Percentiles rank a stretch among this genome's conserved stretches.
Evolutionary conservation across 2,797 vertebrate species (phyloP).

Genomic region (Mus spretus): DNA sequence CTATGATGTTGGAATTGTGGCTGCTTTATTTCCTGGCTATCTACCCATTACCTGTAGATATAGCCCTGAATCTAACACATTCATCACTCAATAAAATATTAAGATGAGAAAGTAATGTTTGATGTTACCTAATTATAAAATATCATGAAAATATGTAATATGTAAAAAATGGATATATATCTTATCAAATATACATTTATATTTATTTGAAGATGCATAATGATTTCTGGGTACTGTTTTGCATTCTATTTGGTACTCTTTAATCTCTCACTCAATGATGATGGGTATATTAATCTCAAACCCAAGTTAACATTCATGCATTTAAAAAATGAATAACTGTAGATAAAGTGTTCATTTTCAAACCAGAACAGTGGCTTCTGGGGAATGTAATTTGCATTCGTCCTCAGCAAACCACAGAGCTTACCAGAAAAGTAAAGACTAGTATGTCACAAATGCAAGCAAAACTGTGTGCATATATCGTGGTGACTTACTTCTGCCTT

Average conservation of each 20-base stretch:
- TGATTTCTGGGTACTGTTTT: not conserved
- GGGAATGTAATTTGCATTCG: not conserved
- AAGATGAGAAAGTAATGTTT: not conserved
- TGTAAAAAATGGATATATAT: too few relatives aligned
- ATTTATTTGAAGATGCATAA: not conserved
- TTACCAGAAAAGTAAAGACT: conserved; percentile 13
- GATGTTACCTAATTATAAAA: not conserved
- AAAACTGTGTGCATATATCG: not conserved
- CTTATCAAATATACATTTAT: not conserved
- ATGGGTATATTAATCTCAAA: not conserved
- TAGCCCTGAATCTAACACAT: not conserved
- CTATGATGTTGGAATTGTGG: not conserved
- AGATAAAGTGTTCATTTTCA: not conserved
- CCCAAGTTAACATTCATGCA: not conserved
- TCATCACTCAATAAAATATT: not conserved
- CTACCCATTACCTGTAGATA: not conserved
- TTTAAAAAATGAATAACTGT: not conserved
- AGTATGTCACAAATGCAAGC: not conserved
- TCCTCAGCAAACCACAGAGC: not conserved
- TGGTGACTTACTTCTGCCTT: not conserved
- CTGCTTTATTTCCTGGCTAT: not conserved
- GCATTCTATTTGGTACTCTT: not conserved
- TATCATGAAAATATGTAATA: not conserved
- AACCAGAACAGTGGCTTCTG: not conserved
- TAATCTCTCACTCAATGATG: not conserved